phyloP scores from a whole-genome alignment of 2,888 invertebrate species.

The Cistogaster globosa region DNA sequence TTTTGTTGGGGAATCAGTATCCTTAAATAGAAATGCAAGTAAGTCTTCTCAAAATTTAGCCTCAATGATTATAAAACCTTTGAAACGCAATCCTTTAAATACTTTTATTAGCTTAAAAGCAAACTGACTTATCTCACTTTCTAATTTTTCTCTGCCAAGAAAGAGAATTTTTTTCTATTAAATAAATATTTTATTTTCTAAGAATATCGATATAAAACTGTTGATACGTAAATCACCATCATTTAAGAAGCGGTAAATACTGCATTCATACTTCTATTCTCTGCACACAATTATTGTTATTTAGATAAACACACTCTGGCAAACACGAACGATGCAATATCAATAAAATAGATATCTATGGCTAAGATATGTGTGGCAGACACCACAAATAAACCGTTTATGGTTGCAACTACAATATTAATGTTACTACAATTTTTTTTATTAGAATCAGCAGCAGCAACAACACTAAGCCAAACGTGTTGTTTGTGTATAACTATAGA shows the following conservation, averaged over 20 bases:
- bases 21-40: too few relatives aligned
- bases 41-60: too few relatives aligned
- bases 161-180: not conserved
- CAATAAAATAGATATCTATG: slow-evolving; percentile 40
- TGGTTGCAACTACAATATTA: slow-evolving; percentile 47
- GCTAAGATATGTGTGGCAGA: slow-evolving; percentile 58
- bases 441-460: slow-evolving; percentile 24
- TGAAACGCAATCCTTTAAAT: too few relatives aligned
- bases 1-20: too few relatives aligned
- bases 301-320: slow-evolving; percentile 1
- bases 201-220: slow-evolving; percentile 22
- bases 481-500: slow-evolving; percentile 33
- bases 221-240: slow-evolving; percentile 44
- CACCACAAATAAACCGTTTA: slow-evolving; percentile 63
- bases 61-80: too few relatives aligned
- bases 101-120: too few relatives aligned
- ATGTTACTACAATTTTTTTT: slow-evolving; percentile 6
- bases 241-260: slow-evolving; percentile 48
- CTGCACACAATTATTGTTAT: slow-evolving; percentile 23
- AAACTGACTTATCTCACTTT: too few relatives aligned
- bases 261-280: slow-evolving; percentile 12
- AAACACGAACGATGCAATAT: slow-evolving; percentile 25
- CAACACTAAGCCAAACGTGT: not conserved
- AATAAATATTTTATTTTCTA: too few relatives aligned
- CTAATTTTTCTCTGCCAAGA: not conserved